phyloP scores from a whole-genome alignment of 2,797 vertebrate genomes.

The Rousettus madagascariensis region DNA sequence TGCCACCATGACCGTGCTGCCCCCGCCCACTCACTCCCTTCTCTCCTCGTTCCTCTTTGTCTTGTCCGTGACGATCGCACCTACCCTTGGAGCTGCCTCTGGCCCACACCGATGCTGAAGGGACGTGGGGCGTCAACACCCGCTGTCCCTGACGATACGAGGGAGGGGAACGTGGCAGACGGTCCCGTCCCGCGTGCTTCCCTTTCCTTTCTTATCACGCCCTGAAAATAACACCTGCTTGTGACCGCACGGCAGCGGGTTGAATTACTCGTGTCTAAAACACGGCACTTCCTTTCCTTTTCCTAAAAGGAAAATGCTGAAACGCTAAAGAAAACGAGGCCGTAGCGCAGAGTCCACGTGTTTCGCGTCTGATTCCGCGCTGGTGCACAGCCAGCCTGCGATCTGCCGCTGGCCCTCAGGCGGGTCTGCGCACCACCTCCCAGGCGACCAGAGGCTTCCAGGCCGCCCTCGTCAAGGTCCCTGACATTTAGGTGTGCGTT shows the following conservation, averaged over 20 bases:
- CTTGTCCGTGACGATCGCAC: not conserved
- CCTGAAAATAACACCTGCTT: constrained; percentile 47
- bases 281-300: not conserved
- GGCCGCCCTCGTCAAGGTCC: not conserved
- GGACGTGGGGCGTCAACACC: not conserved
- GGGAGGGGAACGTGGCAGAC: not conserved
- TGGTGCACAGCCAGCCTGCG: not conserved
- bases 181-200: not conserved
- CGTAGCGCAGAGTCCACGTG: not conserved
- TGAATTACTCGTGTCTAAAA: constrained; percentile 7
- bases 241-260: not conserved
- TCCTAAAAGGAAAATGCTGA: constrained; percentile 37
- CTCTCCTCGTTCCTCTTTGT: not conserved
- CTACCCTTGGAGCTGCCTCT: not conserved
- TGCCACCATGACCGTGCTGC: not conserved
- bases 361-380: not conserved
- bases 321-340: not conserved
- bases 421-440: not conserved
- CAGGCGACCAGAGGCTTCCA: not conserved
- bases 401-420: not conserved
- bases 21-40: constrained; percentile 30
- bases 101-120: not conserved
- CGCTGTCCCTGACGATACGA: not conserved
- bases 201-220: not conserved
- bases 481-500: not conserved